Conservation (phyloP, 53 echinoderm and acorn worm genomes). For the Actinopyga echinites region DNA sequence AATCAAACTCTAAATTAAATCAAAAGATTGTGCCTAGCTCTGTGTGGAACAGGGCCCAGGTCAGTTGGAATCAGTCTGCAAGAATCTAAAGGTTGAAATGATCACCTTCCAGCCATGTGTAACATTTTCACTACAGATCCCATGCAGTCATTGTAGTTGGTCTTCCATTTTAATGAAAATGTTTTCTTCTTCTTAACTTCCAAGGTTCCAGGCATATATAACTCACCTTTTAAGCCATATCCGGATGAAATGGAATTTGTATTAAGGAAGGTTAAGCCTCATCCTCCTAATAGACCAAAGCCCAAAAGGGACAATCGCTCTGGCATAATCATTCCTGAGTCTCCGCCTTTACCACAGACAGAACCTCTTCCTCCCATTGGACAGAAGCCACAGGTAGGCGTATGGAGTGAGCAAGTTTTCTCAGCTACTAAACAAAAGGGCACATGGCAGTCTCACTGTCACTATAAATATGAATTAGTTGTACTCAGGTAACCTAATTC, state of each 20-base stretch:
- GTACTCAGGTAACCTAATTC: too few species aligned
- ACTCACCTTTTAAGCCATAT: slow-evolving; percentile 97
- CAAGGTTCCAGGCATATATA: slow-evolving; percentile 97
- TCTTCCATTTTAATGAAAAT: background rate
- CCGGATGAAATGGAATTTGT: slow-evolving; percentile 98
- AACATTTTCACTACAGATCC: too few species aligned
- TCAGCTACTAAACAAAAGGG: too few species aligned
- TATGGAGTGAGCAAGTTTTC: too few species aligned
- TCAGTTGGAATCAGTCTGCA: too few species aligned
- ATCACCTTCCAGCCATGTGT: too few species aligned
- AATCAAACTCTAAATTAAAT: too few species aligned
- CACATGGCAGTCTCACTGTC: too few species aligned
- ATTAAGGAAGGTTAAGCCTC: slow-evolving; percentile 79
- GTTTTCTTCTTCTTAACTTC: background rate
- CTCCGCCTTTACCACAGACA: slow-evolving; percentile 81
- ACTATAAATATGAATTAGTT: too few species aligned
- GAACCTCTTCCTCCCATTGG: slow-evolving; percentile 98
- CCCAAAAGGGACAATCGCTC: slow-evolving; percentile 88
- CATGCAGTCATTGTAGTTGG: background rate
- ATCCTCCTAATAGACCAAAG: slow-evolving; percentile 87
- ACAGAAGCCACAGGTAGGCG: slow-evolving; percentile 77
- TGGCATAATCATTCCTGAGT: slow-evolving; percentile 71
- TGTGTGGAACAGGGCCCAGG: too few species aligned
- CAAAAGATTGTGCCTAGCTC: too few species aligned
- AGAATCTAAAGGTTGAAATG: too few species aligned